These are phyloP conservation scores for Erpetoichthys calabaricus DNA, from an alignment of 2,797 vertebrate genomes.

Conservation along the genomic window DNA sequence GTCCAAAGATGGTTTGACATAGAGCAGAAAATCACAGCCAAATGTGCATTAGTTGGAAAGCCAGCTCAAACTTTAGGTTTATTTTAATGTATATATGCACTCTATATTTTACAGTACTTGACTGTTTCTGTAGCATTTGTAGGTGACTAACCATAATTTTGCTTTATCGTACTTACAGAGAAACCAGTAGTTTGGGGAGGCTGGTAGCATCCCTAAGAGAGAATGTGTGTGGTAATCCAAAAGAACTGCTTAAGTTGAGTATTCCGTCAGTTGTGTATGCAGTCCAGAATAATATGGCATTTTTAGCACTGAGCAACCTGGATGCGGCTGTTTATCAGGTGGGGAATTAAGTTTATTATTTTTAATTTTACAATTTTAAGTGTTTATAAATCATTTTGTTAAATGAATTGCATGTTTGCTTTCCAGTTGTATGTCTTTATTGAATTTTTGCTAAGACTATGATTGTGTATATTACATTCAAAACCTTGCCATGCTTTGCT, in stretches of 20 bases:
- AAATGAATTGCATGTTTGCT: too few species aligned
- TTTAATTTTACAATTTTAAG: neutral
- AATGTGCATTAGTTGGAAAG: too few species aligned
- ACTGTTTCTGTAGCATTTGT: neutral
- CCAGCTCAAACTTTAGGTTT: too few species aligned
- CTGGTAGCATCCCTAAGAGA: conserved; percentile 59
- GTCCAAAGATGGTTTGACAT: too few species aligned
- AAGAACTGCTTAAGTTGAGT: conserved; percentile 78
- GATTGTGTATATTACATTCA: too few species aligned
- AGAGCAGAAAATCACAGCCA: too few species aligned
- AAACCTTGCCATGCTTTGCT: too few species aligned
- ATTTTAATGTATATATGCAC: too few species aligned
- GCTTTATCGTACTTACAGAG: conserved; percentile 50
- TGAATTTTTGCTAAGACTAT: too few species aligned
- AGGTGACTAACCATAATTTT: too few species aligned
- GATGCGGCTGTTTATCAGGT: conserved; percentile 96
- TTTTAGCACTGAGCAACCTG: conserved; percentile 85
- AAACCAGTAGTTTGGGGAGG: conserved; percentile 59
- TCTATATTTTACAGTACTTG: conserved; percentile 3
- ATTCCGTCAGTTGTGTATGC: conserved; percentile 87
- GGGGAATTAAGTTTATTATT: conserved; percentile 7
- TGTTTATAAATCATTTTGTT: too few species aligned
- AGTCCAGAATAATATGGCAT: conserved; percentile 95
- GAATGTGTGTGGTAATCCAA: conserved; percentile 67
- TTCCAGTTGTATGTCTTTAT: too few species aligned